Conservation (phyloP, 2,888 invertebrate genomes). For the Drosophila yooni region DNA sequence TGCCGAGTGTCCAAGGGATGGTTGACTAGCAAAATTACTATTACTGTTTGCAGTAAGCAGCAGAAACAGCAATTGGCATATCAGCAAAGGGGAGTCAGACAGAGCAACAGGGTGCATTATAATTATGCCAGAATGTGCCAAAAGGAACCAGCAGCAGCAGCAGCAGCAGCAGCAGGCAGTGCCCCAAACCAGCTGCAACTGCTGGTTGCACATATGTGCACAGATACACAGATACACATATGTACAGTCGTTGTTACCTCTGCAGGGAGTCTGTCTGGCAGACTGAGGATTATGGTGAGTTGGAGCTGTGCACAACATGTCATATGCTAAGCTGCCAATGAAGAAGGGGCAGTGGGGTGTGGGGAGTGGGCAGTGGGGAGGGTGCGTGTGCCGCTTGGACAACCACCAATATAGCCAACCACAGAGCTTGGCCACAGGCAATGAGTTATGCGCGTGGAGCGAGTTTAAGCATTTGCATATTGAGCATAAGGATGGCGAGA, state of each 20-base stretch:
- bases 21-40: constrained; percentile 34
- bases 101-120: constrained; percentile 68
- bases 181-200: constrained; percentile 8
- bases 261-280: constrained; percentile 26
- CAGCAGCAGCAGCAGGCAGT: background rate
- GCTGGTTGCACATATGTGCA: background rate
- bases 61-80: constrained; percentile 20
- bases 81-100: constrained; percentile 12
- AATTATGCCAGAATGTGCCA: constrained; percentile 74
- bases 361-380: background rate
- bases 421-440: constrained; percentile 35
- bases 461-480: constrained; percentile 85
- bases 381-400: constrained; percentile 6
- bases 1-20: background rate
- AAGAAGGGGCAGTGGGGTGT: background rate
- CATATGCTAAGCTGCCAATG: constrained; percentile 67
- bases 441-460: constrained; percentile 33
- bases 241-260: background rate
- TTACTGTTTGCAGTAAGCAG: constrained; percentile 14
- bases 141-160: constrained; percentile 29
- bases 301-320: constrained; percentile 57
- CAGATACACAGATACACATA: background rate
- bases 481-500: constrained; percentile 73
- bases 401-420: constrained; percentile 60
- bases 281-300: constrained; percentile 50